These are phyloP conservation scores for Australoheros facetus DNA, from an alignment of 2,797 vertebrate genomes.

Conservation along the genomic window DNA sequence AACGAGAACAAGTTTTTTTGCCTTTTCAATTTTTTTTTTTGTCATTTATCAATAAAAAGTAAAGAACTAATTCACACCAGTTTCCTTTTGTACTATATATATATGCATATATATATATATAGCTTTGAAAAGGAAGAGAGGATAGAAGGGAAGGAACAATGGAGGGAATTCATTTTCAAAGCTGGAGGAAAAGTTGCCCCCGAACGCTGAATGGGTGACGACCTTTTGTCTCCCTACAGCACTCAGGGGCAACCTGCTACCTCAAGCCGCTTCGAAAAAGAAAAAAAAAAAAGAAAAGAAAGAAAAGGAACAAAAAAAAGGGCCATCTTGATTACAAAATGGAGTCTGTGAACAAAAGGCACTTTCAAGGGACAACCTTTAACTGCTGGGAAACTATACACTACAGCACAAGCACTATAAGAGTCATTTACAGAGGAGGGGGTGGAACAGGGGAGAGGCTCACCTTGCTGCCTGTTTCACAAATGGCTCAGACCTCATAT, in stretches of 20 bases:
- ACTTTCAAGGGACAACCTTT: constrained; percentile 88
- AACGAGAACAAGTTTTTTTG: constrained; percentile 79
- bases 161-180: constrained; percentile 67
- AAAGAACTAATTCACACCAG: constrained; percentile 89
- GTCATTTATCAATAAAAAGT: constrained; percentile 83
- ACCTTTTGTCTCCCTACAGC: constrained; percentile 42
- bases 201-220: constrained; percentile 30
- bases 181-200: constrained; percentile 50
- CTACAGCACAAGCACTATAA: constrained; percentile 84
- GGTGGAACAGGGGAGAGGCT: constrained; percentile 67
- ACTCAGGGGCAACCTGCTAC: constrained; percentile 63
- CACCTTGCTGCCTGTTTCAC: constrained; percentile 65
- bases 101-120: constrained; percentile 81
- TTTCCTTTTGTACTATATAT: constrained; percentile 89
- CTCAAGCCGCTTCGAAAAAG: constrained; percentile 46
- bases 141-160: constrained; percentile 67
- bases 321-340: constrained; percentile 82
- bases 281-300: constrained; percentile 42
- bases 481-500: constrained; percentile 55
- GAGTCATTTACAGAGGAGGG: constrained; percentile 80
- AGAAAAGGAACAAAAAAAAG: constrained; percentile 38
- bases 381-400: constrained; percentile 85
- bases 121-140: constrained; percentile 79
- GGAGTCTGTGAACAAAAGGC: constrained; percentile 87
- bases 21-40: constrained; percentile 75